Base-by-base conservation (phyloP, 1,140 invertebrate genomes). In the Drosophila parvula region DNA sequence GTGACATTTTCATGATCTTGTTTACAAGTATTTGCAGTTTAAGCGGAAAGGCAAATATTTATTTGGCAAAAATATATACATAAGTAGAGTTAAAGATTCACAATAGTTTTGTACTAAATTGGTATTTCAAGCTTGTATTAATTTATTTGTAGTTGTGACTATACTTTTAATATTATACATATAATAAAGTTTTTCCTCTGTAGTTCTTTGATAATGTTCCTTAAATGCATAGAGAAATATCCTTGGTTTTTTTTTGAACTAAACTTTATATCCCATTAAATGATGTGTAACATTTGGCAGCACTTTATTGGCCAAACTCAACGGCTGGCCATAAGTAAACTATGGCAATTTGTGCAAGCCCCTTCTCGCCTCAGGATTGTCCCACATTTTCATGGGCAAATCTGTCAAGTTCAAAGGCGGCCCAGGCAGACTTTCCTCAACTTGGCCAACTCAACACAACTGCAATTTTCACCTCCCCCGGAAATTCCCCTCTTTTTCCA, bases 391-490 rank as follows among this genome's bases (percentile, higher is more conserved):
- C 69, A 71, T 71, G 51, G 65, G 36, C 51, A 58, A 48, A 41
- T 53, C 43, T 55, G n/a, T 70, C 68, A 75, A 75, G 73, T 75
- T 75, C 71, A 75, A 75, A 75, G 60, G 71, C 73, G 57, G 56
- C 56, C 44, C n/a, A 34, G 65, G 34, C 68, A 70, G 68, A 71
- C 68, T 64, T 43, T 65, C 28, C 57, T 40, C 16, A 47, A 60
- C 32, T 43, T 12, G 28, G 60, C 45, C 65, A 65, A n/a, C n/a
- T 38, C 36, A 55, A 55, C 58, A 63, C 50, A 41, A 55, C 50
- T 57, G 60, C 60, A 75, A 40, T 43, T 48, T 38, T 11, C 40
- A 40, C 50, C 16, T 30, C 16, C 16, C 44, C 22, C 8, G 10
- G 6, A 14, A 22, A 6, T 7, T 6, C 30, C 40, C 18, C n/a